A percentile compares a stretch with the other conserved stretches of the same genome.
phyloP scores from a whole-genome alignment of 2,888 invertebrate species.

The Cryptocephalus moraei region DNA sequence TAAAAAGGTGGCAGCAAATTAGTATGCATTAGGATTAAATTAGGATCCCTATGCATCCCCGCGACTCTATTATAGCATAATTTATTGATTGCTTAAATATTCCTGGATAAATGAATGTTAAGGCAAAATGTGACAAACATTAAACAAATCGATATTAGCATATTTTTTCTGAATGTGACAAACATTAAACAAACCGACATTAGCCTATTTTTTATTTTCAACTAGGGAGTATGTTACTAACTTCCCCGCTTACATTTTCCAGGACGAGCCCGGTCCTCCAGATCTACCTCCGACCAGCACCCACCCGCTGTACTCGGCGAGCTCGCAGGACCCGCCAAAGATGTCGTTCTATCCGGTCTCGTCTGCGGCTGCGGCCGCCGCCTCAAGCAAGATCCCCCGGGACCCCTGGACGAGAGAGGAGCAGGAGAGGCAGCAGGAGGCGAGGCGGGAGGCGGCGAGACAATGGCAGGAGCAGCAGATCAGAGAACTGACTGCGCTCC shows the following conservation, averaged over 20 bases:
- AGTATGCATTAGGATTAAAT: too few species aligned
- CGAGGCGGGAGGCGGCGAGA: slow-evolving; percentile 62
- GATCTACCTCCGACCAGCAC: slow-evolving; percentile 61
- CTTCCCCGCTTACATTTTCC: neutral
- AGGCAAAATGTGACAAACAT: too few species aligned
- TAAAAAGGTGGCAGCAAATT: too few species aligned
- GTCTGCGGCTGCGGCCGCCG: slow-evolving; percentile 19
- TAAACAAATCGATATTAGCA: too few species aligned
- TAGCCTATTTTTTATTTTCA: neutral
- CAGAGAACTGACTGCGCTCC: slow-evolving; percentile 59
- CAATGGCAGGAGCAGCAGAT: slow-evolving; percentile 83
- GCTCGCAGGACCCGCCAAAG: slow-evolving; percentile 62
- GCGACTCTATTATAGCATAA: too few species aligned
- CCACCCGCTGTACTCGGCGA: slow-evolving; percentile 64
- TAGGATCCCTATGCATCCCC: too few species aligned
- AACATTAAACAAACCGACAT: slow-evolving; percentile 18
- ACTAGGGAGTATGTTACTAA: neutral
- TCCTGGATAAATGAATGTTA: too few species aligned
- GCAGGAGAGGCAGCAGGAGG: slow-evolving; percentile 65
- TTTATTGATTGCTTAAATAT: too few species aligned
- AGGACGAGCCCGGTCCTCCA: slow-evolving; percentile 35
- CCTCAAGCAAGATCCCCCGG: slow-evolving; percentile 30
- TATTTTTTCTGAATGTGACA: too few species aligned
- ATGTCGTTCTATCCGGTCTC: slow-evolving; percentile 54
- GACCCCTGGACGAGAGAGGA: slow-evolving; percentile 94